These are phyloP conservation scores for Boloria euphrosyne DNA, from an alignment of 2,888 invertebrate genomes.

Conservation along the genomic window DNA sequence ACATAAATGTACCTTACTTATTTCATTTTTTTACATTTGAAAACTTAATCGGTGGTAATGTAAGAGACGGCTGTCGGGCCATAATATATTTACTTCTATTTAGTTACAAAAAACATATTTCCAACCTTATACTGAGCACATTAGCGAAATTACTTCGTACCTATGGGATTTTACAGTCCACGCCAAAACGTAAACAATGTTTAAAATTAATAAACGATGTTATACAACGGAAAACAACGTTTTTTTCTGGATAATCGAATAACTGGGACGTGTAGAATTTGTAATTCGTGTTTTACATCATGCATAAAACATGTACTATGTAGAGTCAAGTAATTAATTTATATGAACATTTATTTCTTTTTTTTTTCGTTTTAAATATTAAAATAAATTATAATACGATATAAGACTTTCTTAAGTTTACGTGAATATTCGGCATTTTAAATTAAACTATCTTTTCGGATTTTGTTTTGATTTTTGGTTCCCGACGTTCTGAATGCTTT, in stretches of 20 bases:
- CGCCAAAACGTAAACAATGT: conserved; percentile 3
- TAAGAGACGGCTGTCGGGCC: too few relatives aligned
- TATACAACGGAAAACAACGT: conserved; percentile 17
- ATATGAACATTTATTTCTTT: not conserved
- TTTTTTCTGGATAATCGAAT: conserved; percentile 24
- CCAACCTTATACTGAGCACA: not conserved
- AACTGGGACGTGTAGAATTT: conserved; percentile 26
- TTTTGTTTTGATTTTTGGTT: too few relatives aligned
- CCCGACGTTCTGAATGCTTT: too few relatives aligned
- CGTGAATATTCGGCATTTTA: too few relatives aligned
- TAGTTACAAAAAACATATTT: not conserved
- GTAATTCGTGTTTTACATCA: conserved; percentile 29
- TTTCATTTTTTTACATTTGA: too few relatives aligned
- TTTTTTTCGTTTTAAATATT: not conserved
- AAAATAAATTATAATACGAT: too few relatives aligned
- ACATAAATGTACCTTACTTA: too few relatives aligned
- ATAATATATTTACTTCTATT: too few relatives aligned
- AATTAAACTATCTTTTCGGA: too few relatives aligned
- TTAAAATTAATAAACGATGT: conserved; percentile 1
- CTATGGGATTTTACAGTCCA: too few relatives aligned
- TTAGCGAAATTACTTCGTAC: not conserved
- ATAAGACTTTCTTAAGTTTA: too few relatives aligned
- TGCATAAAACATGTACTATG: conserved; percentile 27
- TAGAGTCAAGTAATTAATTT: conserved; percentile 5
- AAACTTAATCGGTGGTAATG: too few relatives aligned